phyloP scores from a whole-genome alignment of 2,888 invertebrate species.

The Drosophila multiciliata region DNA sequence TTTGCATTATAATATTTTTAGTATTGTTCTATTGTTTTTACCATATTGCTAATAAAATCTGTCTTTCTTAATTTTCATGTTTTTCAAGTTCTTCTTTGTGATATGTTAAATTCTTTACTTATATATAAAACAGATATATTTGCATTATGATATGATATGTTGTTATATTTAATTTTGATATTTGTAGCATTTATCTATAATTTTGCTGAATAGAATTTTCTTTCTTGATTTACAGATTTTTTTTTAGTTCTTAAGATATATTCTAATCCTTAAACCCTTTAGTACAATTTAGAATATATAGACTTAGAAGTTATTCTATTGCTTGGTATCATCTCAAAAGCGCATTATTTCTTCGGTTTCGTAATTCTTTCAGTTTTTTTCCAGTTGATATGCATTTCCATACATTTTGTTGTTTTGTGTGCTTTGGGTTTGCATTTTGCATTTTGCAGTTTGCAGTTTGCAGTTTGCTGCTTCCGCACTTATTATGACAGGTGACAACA shows the following conservation, averaged over 20 bases:
- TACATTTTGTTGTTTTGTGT: slow-evolving; percentile 1
- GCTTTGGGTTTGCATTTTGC: slow-evolving; percentile 20
- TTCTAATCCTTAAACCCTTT: not conserved
- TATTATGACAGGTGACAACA: slow-evolving; percentile 82
- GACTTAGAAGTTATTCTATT: not conserved
- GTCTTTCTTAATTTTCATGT: too few species aligned
- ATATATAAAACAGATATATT: not conserved
- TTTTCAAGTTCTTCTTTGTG: too few species aligned
- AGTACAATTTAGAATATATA: too few species aligned
- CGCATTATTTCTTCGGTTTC: slow-evolving; percentile 26
- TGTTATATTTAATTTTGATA: not conserved
- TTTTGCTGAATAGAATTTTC: not conserved
- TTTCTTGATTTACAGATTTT: not conserved
- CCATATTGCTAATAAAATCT: too few species aligned
- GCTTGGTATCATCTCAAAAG: slow-evolving; percentile 2
- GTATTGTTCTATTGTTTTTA: too few species aligned
- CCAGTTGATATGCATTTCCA: slow-evolving; percentile 1
- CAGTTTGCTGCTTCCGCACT: slow-evolving; percentile 66
- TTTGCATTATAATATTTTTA: too few species aligned
- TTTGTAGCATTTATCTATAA: not conserved
- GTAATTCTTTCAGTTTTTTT: not conserved
- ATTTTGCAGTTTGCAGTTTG: not conserved
- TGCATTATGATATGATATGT: not conserved
- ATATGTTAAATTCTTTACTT: not conserved
- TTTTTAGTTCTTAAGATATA: not conserved